Conservation (phyloP, 2,797 vertebrate genomes). For the Sebastiscus albofasciatus region DNA sequence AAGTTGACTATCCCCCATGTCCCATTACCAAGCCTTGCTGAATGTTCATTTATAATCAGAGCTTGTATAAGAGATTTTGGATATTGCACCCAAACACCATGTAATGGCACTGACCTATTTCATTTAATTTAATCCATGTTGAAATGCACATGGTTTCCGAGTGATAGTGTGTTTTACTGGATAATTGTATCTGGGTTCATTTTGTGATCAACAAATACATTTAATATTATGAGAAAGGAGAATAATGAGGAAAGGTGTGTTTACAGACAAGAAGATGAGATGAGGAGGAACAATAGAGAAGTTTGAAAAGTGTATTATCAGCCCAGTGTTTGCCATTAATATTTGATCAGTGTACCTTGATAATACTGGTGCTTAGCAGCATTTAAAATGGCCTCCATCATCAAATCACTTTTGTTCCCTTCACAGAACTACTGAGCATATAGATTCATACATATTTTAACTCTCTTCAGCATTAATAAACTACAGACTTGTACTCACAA, state of each 20-base stretch:
- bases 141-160: neutral
- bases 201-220: conserved; percentile 10
- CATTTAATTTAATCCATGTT: conserved; percentile 19
- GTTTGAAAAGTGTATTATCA: conserved; percentile 54
- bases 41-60: conserved; percentile 48
- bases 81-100: conserved; percentile 34
- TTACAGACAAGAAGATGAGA: conserved; percentile 5
- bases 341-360: conserved; percentile 57
- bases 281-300: neutral
- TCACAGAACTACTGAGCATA: neutral
- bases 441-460: neutral
- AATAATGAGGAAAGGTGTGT: neutral
- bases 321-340: conserved; percentile 60
- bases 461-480: neutral
- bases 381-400: conserved; percentile 69
- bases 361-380: conserved; percentile 50
- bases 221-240: neutral
- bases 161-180: neutral
- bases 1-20: conserved; percentile 18
- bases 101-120: conserved; percentile 47
- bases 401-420: conserved; percentile 14
- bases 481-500: neutral
- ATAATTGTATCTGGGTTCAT: neutral
- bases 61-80: conserved; percentile 41
- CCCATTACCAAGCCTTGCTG: conserved; percentile 12